Evolutionary conservation across 1,140 invertebrate species (phyloP).

Genomic region (Tetramorium simillimum): DNA sequence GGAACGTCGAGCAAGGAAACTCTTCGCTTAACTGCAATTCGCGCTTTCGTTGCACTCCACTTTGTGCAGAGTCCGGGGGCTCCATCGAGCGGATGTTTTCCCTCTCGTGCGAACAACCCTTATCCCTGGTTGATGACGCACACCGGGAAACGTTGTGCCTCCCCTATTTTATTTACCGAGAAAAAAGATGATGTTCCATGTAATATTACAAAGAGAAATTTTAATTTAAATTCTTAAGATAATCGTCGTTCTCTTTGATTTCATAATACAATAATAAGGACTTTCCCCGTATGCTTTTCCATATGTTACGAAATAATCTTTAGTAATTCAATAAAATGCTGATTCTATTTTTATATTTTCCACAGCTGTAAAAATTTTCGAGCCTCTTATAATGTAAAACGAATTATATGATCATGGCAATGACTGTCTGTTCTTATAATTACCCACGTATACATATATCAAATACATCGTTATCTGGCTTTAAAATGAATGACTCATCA

Average conservation of each 20-base stretch:
- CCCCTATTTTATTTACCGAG: background rate
- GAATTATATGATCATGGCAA: background rate
- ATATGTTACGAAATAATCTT: background rate
- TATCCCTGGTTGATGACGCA: background rate
- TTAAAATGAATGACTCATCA: background rate
- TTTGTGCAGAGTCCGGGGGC: slow-evolving; percentile 23
- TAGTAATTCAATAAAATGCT: background rate
- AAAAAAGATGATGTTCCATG: background rate
- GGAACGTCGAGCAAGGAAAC: slow-evolving; percentile 66
- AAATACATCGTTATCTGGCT: background rate
- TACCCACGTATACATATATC: no score
- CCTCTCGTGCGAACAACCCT: background rate
- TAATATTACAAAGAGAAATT: no score
- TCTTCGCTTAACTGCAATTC: slow-evolving; percentile 68
- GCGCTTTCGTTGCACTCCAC: slow-evolving; percentile 68
- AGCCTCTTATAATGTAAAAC: background rate
- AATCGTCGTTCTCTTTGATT: background rate
- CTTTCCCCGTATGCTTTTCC: background rate
- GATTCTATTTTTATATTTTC: background rate
- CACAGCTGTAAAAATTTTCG: background rate
- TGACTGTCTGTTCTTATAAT: background rate
- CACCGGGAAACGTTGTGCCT: background rate
- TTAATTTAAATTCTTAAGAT: background rate
- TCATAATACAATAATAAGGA: background rate
- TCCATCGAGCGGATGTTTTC: slow-evolving; percentile 53